phyloP scores from a whole-genome alignment of 2,113 vertebrate species.

The Elephas maximus region DNA sequence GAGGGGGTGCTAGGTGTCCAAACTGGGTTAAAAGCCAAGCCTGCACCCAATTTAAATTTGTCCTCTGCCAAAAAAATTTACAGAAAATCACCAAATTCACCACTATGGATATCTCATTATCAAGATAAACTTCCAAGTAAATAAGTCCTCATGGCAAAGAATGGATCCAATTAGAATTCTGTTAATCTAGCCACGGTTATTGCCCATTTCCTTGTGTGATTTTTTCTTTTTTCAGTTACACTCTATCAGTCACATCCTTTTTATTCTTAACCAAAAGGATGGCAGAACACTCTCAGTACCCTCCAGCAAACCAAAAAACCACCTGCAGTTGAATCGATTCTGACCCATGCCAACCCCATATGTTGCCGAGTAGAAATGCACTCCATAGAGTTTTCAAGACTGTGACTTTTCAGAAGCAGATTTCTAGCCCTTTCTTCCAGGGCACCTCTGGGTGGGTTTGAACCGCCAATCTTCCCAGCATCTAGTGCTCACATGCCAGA shows the following conservation, averaged over 20 bases:
- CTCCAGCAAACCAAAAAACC: neutral
- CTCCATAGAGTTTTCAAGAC: neutral
- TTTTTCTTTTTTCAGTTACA: neutral
- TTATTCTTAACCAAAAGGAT: neutral
- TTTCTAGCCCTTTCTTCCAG: neutral
- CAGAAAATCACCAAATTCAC: neutral
- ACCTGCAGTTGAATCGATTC: neutral
- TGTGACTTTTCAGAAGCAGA: neutral
- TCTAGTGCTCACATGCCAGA: accelerated
- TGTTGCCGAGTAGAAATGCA: neutral
- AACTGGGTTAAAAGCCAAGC: neutral
- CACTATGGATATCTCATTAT: neutral
- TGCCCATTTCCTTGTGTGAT: neutral
- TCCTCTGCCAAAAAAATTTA: neutral
- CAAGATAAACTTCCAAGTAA: neutral
- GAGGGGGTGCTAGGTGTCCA: neutral
- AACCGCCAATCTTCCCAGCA: no score
- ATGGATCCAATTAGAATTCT: neutral
- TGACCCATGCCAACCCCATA: neutral
- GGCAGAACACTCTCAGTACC: neutral
- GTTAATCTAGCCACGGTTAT: neutral
- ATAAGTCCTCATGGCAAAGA: neutral
- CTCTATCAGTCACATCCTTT: neutral
- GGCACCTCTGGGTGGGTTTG: neutral
- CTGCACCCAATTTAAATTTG: neutral